These are phyloP conservation scores for Agrochola circellaris DNA, from an alignment of 2,888 invertebrate species.

Conservation along the genomic window DNA sequence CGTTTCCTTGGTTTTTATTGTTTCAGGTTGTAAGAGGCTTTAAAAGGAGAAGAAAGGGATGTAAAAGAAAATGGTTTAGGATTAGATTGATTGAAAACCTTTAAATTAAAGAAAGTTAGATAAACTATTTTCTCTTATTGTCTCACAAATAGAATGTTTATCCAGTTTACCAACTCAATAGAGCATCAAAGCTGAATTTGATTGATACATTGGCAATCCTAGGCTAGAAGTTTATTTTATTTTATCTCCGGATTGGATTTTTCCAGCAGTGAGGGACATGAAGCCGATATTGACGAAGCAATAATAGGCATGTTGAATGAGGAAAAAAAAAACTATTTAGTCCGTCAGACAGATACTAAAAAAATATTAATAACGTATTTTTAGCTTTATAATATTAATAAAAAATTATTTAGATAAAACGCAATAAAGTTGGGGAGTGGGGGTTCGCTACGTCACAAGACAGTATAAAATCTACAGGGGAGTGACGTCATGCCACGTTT, in stretches of 20 bases:
- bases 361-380: too few species aligned
- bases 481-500: too few species aligned
- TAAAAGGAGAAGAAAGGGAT: conserved; percentile 8
- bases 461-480: too few species aligned
- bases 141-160: not conserved
- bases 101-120: not conserved
- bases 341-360: too few species aligned
- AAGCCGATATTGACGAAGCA: not conserved
- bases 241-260: not conserved
- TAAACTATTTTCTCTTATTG: not conserved
- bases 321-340: too few species aligned
- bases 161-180: not conserved
- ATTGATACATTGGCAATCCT: not conserved
- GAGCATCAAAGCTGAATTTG: not conserved
- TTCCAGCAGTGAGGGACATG: not conserved
- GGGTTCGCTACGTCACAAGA: too few species aligned
- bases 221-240: not conserved
- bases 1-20: conserved; percentile 55
- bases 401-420: too few species aligned
- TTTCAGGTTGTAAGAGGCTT: conserved; percentile 14
- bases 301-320: not conserved
- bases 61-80: conserved; percentile 10
- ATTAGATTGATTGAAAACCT: conserved; percentile 1
- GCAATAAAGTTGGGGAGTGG: too few species aligned
- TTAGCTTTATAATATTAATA: too few species aligned